Conservation (phyloP, 2,113 vertebrate genomes). For the Siniperca chuatsi region DNA sequence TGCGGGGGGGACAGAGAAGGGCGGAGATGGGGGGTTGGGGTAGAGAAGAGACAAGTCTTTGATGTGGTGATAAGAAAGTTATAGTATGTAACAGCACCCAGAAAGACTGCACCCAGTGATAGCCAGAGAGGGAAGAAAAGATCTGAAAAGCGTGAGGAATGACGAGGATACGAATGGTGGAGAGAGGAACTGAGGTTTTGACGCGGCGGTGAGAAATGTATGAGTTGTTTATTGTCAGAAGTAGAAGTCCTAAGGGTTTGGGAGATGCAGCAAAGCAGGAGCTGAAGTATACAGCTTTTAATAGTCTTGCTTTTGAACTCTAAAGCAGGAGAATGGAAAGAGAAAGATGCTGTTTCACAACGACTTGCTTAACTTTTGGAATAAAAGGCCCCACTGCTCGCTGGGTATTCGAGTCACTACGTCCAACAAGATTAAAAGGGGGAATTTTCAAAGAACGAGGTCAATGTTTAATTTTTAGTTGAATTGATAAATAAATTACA, state of each 20-base stretch:
- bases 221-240: conserved; percentile 71
- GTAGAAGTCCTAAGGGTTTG: conserved; percentile 61
- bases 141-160: conserved; percentile 62
- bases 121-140: conserved; percentile 64
- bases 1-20: conserved; percentile 14
- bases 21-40: not conserved
- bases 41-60: conserved; percentile 39
- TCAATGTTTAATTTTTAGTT: conserved; percentile 80
- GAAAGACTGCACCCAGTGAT: conserved; percentile 52
- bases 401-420: conserved; percentile 69
- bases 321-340: conserved; percentile 30
- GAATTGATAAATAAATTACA: conserved; percentile 83
- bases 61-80: conserved; percentile 64
- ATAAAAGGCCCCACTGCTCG: conserved; percentile 13
- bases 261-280: conserved; percentile 54
- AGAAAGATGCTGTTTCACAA: conserved; percentile 16
- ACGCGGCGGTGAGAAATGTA: conserved; percentile 33
- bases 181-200: conserved; percentile 38
- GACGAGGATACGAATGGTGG: conserved; percentile 51
- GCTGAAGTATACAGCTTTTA: conserved; percentile 46
- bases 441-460: conserved; percentile 64
- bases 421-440: conserved; percentile 62
- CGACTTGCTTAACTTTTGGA: conserved; percentile 45
- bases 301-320: conserved; percentile 51
- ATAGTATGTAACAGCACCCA: conserved; percentile 39